Evolutionary conservation across 2,113 vertebrate genomes (phyloP).

Genomic region (Egretta garzetta): DNA sequence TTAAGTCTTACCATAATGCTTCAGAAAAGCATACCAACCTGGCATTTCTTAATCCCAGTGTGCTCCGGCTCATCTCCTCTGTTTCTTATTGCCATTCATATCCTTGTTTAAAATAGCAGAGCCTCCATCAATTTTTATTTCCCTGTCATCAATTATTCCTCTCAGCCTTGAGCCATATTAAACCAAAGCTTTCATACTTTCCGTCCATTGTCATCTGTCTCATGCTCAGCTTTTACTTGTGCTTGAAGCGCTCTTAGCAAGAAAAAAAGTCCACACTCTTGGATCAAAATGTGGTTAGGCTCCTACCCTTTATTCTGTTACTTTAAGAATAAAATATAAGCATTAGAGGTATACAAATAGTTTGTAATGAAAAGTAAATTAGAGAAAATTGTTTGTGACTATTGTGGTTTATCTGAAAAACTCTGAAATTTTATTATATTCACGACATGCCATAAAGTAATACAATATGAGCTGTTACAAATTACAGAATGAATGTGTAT

Average conservation of each 20-base stretch:
- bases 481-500: not conserved
- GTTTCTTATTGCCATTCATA: slow-evolving; percentile 45
- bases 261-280: not conserved
- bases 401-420: not conserved
- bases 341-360: not conserved
- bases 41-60: slow-evolving; percentile 13
- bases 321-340: not conserved
- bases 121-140: slow-evolving; percentile 50
- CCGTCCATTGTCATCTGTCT: slow-evolving; percentile 22
- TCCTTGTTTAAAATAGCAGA: slow-evolving; percentile 42
- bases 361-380: not conserved
- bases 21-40: not conserved
- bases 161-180: slow-evolving; percentile 28
- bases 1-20: not conserved
- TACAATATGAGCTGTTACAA: not conserved
- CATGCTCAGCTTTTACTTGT: not conserved
- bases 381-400: not conserved
- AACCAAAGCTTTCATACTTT: slow-evolving; percentile 52
- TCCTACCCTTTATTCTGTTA: not conserved
- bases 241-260: not conserved
- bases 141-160: slow-evolving; percentile 31
- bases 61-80: slow-evolving; percentile 15
- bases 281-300: not conserved
- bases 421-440: not conserved
- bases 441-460: not conserved